Evolutionary conservation across 2,888 invertebrate species (phyloP).

Genomic region (Deilephila elpenor): DNA sequence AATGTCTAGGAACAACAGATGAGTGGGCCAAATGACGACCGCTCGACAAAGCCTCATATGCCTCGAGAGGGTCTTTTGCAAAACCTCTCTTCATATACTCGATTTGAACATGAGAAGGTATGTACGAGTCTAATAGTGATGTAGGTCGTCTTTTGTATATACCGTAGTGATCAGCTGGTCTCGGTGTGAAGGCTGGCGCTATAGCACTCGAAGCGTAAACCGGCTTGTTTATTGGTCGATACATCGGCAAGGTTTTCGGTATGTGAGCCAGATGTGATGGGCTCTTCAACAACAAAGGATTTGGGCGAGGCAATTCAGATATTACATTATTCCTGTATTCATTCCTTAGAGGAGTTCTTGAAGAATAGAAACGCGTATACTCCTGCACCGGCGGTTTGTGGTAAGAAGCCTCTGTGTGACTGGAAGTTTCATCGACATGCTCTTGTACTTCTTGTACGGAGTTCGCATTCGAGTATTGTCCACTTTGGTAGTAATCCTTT

Average conservation of each 20-base stretch:
- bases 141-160: conserved; percentile 71
- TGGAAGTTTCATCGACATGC: conserved; percentile 56
- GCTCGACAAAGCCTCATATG: conserved; percentile 74
- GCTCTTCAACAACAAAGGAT: conserved; percentile 65
- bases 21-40: conserved; percentile 60
- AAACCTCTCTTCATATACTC: conserved; percentile 78
- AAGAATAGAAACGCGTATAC: conserved; percentile 68
- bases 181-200: conserved; percentile 54
- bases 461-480: conserved; percentile 63
- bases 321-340: conserved; percentile 59
- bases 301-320: conserved; percentile 69
- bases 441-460: conserved; percentile 61
- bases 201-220: conserved; percentile 61
- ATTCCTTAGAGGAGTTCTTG: conserved; percentile 62
- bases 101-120: conserved; percentile 83
- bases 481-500: conserved; percentile 62
- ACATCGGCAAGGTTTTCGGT: conserved; percentile 72
- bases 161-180: conserved; percentile 59
- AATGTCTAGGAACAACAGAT: conserved; percentile 60
- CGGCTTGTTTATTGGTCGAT: conserved; percentile 68
- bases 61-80: conserved; percentile 69
- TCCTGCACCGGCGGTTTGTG: conserved; percentile 52
- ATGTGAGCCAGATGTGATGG: conserved; percentile 69
- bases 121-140: conserved; percentile 85
- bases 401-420: conserved; percentile 62